Conservation (phyloP, 1,140 invertebrate species). For the Pseudobourletiella spinata region DNA sequence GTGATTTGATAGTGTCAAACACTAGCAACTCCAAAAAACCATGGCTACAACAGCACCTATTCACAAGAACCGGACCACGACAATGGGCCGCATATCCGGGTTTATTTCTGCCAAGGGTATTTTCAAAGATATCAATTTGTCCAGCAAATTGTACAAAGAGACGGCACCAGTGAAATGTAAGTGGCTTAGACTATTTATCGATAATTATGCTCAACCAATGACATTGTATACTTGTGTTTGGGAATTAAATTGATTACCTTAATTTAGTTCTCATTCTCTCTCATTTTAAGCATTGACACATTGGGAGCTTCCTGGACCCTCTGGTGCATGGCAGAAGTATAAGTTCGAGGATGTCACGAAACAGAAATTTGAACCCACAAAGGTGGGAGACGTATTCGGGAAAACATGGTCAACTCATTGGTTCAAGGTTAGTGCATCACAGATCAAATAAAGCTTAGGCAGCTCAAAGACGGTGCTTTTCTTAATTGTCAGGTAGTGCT, state of each 20-base stretch:
- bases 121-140: slow-evolving; percentile 23
- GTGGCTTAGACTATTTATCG: no score
- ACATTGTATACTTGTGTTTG: no score
- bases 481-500: slow-evolving; percentile 31
- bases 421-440: slow-evolving; percentile 40
- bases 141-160: slow-evolving; percentile 6
- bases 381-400: slow-evolving; percentile 40
- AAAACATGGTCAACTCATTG: slow-evolving; percentile 49
- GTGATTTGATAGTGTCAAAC: no score
- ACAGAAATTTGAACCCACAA: not conserved
- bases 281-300: not conserved
- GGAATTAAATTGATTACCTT: no score
- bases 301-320: not conserved
- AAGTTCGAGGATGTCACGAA: not conserved
- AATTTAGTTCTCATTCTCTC: no score
- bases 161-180: not conserved
- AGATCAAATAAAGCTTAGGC: no score
- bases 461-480: no score
- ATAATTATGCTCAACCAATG: no score
- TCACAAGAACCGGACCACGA: slow-evolving; percentile 45
- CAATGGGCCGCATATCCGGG: slow-evolving; percentile 46
- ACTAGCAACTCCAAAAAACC: no score
- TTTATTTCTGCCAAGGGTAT: slow-evolving; percentile 45
- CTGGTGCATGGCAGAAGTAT: not conserved
- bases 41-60: slow-evolving; percentile 23